phyloP scores from a whole-genome alignment of 2,797 vertebrate genomes.

The Spea hammondii region DNA sequence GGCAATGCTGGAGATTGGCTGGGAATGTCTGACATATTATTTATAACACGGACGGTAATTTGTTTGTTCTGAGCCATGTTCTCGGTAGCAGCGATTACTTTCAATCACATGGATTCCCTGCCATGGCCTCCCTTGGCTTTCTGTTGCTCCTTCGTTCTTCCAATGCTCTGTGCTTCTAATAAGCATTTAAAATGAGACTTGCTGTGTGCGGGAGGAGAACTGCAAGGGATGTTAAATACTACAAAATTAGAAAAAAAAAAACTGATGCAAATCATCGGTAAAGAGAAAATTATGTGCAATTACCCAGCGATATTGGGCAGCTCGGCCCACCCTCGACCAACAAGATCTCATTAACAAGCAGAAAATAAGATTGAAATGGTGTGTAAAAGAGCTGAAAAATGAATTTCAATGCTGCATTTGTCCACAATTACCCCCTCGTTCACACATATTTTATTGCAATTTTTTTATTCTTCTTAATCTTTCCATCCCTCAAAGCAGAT shows the following conservation, averaged over 20 bases:
- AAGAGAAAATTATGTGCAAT: conserved; percentile 95
- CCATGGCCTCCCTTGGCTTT: background rate
- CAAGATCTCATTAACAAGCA: conserved; percentile 99
- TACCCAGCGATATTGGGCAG: conserved; percentile 94
- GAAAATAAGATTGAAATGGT: conserved; percentile 99
- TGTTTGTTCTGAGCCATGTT: background rate
- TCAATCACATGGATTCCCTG: background rate
- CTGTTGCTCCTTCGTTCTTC: conserved; percentile 27
- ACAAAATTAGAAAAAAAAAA: conserved; percentile 77
- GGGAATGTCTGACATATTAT: background rate
- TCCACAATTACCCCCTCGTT: conserved; percentile 99
- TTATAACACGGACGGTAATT: background rate
- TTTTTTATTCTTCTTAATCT: conserved; percentile 85
- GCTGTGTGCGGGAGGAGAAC: conserved; percentile 66
- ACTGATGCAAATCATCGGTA: conserved; percentile 92
- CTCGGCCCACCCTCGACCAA: conserved; percentile 94
- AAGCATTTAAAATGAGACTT: conserved; percentile 82
- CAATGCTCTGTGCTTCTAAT: conserved; percentile 69
- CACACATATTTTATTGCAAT: conserved; percentile 97
- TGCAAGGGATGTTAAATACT: conserved; percentile 75
- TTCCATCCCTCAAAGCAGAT: conserved; percentile 91
- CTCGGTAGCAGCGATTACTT: background rate
- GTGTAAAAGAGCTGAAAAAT: conserved; percentile 98
- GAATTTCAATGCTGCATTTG: conserved; percentile 99
- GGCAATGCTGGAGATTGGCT: background rate